phyloP scores from a whole-genome alignment of 2,888 invertebrate genomes.

The Panopea generosa region DNA sequence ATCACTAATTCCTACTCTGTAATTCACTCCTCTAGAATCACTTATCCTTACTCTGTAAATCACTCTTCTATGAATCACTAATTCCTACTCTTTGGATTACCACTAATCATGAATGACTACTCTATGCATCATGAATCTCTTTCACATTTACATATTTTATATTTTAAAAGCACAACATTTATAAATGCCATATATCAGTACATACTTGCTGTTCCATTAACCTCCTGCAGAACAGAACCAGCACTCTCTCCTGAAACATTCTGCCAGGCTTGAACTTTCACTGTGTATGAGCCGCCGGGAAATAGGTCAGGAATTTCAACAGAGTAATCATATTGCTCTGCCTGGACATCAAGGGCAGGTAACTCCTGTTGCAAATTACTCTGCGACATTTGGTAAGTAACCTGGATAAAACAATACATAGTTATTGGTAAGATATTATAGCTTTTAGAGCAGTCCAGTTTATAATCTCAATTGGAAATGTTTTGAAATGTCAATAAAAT shows the following conservation, averaged over 20 bases:
- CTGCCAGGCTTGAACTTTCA: conserved; percentile 66
- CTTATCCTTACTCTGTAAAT: no score
- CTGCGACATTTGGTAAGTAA: conserved; percentile 47
- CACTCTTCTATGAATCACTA: no score
- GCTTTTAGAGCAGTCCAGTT: not conserved
- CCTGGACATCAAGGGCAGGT: conserved; percentile 24
- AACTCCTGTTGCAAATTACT: conserved; percentile 19
- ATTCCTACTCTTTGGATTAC: no score
- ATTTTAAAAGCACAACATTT: no score
- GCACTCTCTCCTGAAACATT: conserved; percentile 60
- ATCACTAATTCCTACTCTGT: no score
- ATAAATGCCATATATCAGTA: no score
- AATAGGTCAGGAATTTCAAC: conserved; percentile 56
- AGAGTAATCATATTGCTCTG: conserved; percentile 30
- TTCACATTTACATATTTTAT: no score
- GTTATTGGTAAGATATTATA: not conserved
- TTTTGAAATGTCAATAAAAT: no score
- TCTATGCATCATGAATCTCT: no score
- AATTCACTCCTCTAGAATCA: no score
- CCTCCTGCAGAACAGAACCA: conserved; percentile 32
- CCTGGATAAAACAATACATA: conserved; percentile 38
- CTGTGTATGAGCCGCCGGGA: conserved; percentile 68
- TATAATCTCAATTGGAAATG: not conserved
- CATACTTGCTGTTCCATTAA: conserved; percentile 65
- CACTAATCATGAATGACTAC: no score